phyloP scores from a whole-genome alignment of 2,113 vertebrate genomes.

The Pseudorectes ferrugineus region DNA sequence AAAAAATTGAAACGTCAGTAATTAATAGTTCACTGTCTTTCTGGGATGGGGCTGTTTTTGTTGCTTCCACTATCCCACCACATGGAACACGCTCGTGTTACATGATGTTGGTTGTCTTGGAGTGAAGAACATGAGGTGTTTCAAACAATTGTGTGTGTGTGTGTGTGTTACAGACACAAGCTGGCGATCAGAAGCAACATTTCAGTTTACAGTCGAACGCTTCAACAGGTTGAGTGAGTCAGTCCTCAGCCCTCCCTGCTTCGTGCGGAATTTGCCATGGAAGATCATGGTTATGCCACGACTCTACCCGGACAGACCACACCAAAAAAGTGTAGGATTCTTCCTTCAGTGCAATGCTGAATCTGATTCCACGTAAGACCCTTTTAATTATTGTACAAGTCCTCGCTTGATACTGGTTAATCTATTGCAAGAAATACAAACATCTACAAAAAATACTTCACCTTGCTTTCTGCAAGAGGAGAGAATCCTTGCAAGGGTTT shows the following conservation, averaged over 20 bases:
- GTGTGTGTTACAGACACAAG: conserved; percentile 86
- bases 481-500: background rate
- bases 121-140: background rate
- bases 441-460: background rate
- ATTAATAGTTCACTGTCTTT: background rate
- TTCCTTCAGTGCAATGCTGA: conserved; percentile 99
- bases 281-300: conserved; percentile 99
- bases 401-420: background rate
- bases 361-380: conserved; percentile 96
- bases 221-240: conserved; percentile 97
- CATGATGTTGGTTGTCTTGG: background rate
- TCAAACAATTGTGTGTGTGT: background rate
- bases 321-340: conserved; percentile 98
- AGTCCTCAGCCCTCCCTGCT: conserved; percentile 96
- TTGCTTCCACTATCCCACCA: background rate
- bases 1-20: background rate
- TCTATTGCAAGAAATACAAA: background rate
- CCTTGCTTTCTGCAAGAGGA: background rate
- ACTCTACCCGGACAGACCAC: conserved; percentile 94
- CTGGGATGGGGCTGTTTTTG: background rate
- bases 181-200: conserved; percentile 97
- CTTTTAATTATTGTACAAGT: conserved; percentile 7
- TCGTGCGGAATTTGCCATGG: conserved; percentile 96
- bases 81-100: fast-evolving
- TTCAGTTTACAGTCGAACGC: conserved; percentile 95